A percentile compares a stretch with the other conserved stretches of the same genome.
Conservation (phyloP, 2,888 invertebrate genomes). For the Eustalomyia histrio region DNA sequence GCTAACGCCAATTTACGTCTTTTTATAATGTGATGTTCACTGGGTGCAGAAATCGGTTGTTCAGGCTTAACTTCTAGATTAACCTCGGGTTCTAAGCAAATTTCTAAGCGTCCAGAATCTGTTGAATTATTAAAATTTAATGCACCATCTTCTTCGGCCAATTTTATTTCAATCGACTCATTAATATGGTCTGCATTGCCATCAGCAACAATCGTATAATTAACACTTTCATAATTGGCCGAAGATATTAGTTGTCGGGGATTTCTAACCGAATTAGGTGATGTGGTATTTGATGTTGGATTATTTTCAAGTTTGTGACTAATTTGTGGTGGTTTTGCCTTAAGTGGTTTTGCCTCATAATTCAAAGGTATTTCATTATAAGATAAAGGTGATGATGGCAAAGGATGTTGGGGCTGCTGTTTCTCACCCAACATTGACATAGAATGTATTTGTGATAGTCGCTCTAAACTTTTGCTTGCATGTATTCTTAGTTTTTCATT, state of each 20-base stretch:
- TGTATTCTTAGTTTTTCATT: too few species aligned
- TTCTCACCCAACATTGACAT: slow-evolving; percentile 44
- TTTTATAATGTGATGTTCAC: slow-evolving; percentile 61
- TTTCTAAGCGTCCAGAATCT: slow-evolving; percentile 74
- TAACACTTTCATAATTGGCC: slow-evolving; percentile 66
- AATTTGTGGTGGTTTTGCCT: slow-evolving; percentile 26
- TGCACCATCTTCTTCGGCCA: slow-evolving; percentile 71
- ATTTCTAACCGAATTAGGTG: slow-evolving; percentile 51
- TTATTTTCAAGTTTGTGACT: slow-evolving; percentile 24
- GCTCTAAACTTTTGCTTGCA: slow-evolving; percentile 70
- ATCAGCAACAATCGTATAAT: slow-evolving; percentile 73
- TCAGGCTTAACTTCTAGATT: slow-evolving; percentile 57
- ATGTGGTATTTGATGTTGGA: slow-evolving; percentile 20
- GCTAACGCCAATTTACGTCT: slow-evolving; percentile 67
- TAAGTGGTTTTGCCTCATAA: slow-evolving; percentile 39
- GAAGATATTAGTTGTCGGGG: slow-evolving; percentile 36
- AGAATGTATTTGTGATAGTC: slow-evolving; percentile 71
- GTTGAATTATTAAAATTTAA: slow-evolving; percentile 71
- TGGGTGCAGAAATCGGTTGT: not conserved
- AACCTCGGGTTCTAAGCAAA: slow-evolving; percentile 70
- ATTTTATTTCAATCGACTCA: slow-evolving; percentile 73
- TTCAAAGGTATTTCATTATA: slow-evolving; percentile 8
- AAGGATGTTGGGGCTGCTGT: slow-evolving; percentile 18
- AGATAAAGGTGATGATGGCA: not conserved
- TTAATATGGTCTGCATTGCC: slow-evolving; percentile 63